Percentiles rank a stretch among this genome's conserved stretches.
These are phyloP conservation scores for Anolis sagrei DNA, from an alignment of 2,113 vertebrate species.

Conservation along the genomic window DNA sequence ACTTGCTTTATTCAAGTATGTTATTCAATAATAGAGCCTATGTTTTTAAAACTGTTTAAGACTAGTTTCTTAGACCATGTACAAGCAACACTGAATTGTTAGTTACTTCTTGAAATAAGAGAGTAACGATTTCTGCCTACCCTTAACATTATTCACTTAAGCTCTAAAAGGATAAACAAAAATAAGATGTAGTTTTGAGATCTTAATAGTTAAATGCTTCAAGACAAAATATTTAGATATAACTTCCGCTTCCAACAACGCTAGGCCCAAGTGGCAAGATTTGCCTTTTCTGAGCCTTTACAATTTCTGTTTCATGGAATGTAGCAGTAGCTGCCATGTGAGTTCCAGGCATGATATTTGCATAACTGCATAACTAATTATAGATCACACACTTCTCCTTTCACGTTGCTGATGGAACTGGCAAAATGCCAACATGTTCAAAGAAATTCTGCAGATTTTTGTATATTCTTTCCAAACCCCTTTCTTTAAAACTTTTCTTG, in stretches of 20 bases:
- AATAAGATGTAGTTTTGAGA: neutral
- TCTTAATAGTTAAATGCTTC: neutral
- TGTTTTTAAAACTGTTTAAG: neutral
- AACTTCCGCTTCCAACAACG: slow-evolving; percentile 30
- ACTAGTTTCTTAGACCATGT: neutral
- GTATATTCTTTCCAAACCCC: neutral
- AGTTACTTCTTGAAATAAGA: too few relatives aligned
- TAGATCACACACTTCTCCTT: slow-evolving; percentile 45
- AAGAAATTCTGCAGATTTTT: neutral
- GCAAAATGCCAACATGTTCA: slow-evolving; percentile 44
- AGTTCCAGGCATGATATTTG: slow-evolving; percentile 51
- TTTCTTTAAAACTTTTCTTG: neutral
- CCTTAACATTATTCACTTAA: neutral
- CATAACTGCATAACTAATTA: slow-evolving; percentile 54
- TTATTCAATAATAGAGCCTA: neutral
- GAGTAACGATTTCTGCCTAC: neutral
- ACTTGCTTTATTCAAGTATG: neutral
- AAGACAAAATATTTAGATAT: neutral
- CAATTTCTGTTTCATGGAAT: slow-evolving; percentile 49
- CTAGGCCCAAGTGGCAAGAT: slow-evolving; percentile 33
- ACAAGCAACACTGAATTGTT: too few relatives aligned
- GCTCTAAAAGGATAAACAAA: neutral
- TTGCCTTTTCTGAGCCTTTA: slow-evolving; percentile 48
- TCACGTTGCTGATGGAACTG: neutral
- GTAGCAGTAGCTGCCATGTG: slow-evolving; percentile 57